Evolutionary conservation across 2,113 vertebrate genomes (phyloP), one percentile per base, ranked within the genome.

Genomic region (Tursiops truncatus): DNA sequence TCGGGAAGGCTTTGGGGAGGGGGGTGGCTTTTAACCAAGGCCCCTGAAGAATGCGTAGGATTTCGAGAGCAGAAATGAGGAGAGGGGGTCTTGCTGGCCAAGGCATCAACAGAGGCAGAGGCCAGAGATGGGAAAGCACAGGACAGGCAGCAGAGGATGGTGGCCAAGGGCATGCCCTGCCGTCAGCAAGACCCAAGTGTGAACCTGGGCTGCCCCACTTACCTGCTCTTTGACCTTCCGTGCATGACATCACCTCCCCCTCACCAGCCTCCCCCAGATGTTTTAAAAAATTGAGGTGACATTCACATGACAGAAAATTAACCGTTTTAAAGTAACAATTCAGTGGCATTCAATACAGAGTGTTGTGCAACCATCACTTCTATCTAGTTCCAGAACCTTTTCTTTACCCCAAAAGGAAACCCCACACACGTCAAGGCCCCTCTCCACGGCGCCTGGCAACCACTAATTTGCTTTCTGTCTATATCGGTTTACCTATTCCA

Each of bases 341-440:
- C 26, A 14, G 44, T 74, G n/a, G 74, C 38, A 53, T 6, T 33
- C 44, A 36, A 80, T 0, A 33, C 9, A 4, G 21, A 12, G 5
- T 17, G 47, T 26, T 14, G 3, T 21, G 11, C 38, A 60, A 6
- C 26, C 25, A 31, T n/a, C 4, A 6, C 65, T 74, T 88, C 41
- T 36, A 4, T 14, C 41, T 8, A 7, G 12, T 44, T 76, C 50
- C 53, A 31, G 26, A 71, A 68, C 13, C 14, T 83, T 36, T 20
- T 33, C 17, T 31, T 67, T 33, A 23, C n/a, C 28, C 21, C 21
- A 6, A 10, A 67, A 67, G 77, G 23, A 67, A 68, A 25, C 33
- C 3, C 14, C 0, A 0, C 20, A 0, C 36, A 15, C 33, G 21
- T 31, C 38, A 38, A 76, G 58, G 36, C 15, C n/a, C 60, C 5